phyloP scores from a whole-genome alignment of 1,140 invertebrate species.

The Adoxophyes honmai region DNA sequence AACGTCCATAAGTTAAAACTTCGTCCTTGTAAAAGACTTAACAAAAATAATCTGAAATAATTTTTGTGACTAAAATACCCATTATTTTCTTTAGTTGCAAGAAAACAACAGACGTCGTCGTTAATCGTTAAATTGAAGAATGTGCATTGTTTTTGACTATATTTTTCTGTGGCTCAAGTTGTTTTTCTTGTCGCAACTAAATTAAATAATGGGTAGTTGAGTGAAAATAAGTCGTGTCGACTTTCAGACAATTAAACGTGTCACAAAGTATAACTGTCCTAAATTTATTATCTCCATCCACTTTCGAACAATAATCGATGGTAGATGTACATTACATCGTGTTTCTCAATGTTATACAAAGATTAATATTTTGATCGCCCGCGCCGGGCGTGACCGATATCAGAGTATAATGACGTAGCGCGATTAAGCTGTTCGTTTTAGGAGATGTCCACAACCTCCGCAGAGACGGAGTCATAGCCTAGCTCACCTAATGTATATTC shows the following conservation, averaged over 20 bases:
- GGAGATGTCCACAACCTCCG: slow-evolving; percentile 41
- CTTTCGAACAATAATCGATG: slow-evolving; percentile 65
- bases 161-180: slow-evolving; percentile 10
- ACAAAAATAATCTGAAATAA: slow-evolving; percentile 57
- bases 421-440: slow-evolving; percentile 42
- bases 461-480: slow-evolving; percentile 34
- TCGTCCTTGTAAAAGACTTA: slow-evolving; percentile 73
- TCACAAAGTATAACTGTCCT: slow-evolving; percentile 45
- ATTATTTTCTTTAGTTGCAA: background rate
- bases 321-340: slow-evolving; percentile 38
- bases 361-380: background rate
- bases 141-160: slow-evolving; percentile 5
- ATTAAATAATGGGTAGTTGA: slow-evolving; percentile 41
- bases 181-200: background rate
- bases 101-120: background rate
- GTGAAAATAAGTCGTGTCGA: slow-evolving; percentile 42
- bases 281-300: slow-evolving; percentile 69
- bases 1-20: slow-evolving; percentile 73
- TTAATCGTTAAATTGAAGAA: slow-evolving; percentile 18
- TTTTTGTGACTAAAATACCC: slow-evolving; percentile 35
- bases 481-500: slow-evolving; percentile 75
- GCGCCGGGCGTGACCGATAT: slow-evolving; percentile 29
- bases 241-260: slow-evolving; percentile 47
- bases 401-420: slow-evolving; percentile 45
- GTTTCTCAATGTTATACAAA: background rate